Conservation (phyloP, 2,113 vertebrate genomes). For the Chauna torquata region DNA sequence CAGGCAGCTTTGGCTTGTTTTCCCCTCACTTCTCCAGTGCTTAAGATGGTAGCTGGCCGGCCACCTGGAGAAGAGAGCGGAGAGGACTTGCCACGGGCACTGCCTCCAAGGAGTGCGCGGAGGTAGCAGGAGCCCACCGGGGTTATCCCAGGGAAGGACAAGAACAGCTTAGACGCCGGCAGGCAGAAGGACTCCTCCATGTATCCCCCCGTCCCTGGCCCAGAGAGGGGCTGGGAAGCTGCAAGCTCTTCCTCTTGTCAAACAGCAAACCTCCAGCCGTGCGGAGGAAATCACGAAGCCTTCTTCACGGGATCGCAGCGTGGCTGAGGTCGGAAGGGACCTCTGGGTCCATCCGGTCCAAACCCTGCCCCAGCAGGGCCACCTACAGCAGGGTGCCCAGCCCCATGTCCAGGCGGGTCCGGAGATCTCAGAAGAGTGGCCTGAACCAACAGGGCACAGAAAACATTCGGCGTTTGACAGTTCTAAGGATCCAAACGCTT, state of each 20-base stretch:
- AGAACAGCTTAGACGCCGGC: not conserved
- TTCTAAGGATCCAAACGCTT: not conserved
- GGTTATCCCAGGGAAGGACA: not conserved
- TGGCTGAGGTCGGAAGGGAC: no score
- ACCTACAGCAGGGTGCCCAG: no score
- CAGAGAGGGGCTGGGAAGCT: fast-evolving
- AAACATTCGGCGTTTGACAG: not conserved
- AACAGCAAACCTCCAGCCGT: fast-evolving
- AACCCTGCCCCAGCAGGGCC: no score
- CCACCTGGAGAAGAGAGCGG: fast-evolving
- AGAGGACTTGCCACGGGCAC: not conserved
- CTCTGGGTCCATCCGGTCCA: no score
- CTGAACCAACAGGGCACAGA: fast-evolving
- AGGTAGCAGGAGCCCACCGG: not conserved
- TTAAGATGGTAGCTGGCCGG: fast-evolving
- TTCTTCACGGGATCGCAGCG: no score
- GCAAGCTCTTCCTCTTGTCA: not conserved
- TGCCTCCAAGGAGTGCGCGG: fast-evolving
- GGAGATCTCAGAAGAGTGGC: fast-evolving
- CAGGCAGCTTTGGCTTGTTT: not conserved
- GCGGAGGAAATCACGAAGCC: fast-evolving
- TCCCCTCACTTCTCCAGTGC: not conserved
- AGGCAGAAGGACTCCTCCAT: not conserved
- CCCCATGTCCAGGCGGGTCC: no score
- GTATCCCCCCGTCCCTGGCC: not conserved